These are phyloP conservation scores for Invenusta paracnida DNA, from an alignment of 2,888 invertebrate species.

Conservation along the genomic window DNA sequence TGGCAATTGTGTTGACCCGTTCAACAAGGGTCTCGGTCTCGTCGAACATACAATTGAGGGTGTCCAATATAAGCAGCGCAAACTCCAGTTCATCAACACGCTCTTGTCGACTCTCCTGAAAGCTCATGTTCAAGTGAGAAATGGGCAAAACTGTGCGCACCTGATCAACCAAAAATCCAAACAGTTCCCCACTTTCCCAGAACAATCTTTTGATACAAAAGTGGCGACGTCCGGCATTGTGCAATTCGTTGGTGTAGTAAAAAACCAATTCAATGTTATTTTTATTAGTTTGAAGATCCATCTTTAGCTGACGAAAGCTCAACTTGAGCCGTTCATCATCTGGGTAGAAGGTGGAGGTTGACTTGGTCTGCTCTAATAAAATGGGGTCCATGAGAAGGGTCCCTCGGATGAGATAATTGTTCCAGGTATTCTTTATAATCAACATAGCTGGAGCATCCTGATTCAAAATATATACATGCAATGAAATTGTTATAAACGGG, in stretches of 20 bases:
- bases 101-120: conserved; percentile 48
- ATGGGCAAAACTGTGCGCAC: conserved; percentile 53
- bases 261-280: conserved; percentile 53
- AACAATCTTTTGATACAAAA: conserved; percentile 56
- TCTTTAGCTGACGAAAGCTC: background rate
- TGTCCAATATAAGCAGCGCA: conserved; percentile 52
- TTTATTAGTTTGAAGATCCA: background rate
- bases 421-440: conserved; percentile 55
- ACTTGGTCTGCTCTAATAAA: background rate
- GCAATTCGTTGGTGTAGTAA: conserved; percentile 52
- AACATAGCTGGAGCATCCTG: conserved; percentile 53
- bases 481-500: conserved; percentile 47
- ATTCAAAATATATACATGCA: conserved; percentile 55
- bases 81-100: conserved; percentile 56
- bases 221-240: conserved; percentile 53
- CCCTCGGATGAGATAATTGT: conserved; percentile 50
- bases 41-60: conserved; percentile 54
- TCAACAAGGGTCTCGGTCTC: conserved; percentile 56
- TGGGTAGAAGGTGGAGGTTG: background rate
- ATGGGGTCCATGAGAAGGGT: conserved; percentile 50
- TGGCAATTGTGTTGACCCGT: conserved; percentile 44
- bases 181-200: conserved; percentile 57
- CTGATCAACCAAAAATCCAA: conserved; percentile 52
- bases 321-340: conserved; percentile 6
- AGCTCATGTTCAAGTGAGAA: conserved; percentile 47